phyloP scores from a whole-genome alignment of 2,113 vertebrate species.

The Picathartes gymnocephalus region DNA sequence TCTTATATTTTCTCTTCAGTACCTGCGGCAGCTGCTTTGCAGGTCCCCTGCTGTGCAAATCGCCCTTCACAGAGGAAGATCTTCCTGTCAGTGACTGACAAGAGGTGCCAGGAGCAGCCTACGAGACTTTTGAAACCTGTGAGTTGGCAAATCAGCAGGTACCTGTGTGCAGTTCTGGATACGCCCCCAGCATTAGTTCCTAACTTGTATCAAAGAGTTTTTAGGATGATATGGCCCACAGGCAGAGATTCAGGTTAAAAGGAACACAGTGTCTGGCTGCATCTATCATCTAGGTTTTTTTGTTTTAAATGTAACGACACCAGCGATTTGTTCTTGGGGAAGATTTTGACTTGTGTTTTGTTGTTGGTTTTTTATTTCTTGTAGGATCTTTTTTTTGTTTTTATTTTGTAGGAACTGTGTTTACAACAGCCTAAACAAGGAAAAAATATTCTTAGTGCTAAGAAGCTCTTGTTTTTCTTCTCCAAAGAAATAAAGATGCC shows the following conservation, averaged over 20 bases:
- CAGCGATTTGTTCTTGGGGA: neutral
- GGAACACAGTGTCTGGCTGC: neutral
- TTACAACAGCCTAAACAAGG: neutral
- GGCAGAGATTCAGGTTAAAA: conserved; percentile 60
- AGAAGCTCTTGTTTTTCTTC: neutral
- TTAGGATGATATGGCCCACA: conserved; percentile 18
- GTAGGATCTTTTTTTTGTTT: neutral
- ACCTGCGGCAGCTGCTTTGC: conserved; percentile 50
- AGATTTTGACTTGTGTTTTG: neutral
- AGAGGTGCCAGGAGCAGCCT: conserved; percentile 59
- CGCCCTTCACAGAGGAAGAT: conserved; percentile 55
- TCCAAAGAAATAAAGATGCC: neutral
- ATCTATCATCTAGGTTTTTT: neutral
- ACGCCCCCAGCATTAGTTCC: conserved; percentile 57
- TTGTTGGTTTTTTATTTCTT: neutral
- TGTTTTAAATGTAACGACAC: conserved; percentile 3
- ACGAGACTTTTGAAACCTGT: conserved; percentile 45
- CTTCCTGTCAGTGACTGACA: conserved; percentile 52
- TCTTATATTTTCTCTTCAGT: conserved; percentile 10
- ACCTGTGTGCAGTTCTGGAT: conserved; percentile 33
- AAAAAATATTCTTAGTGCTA: neutral
- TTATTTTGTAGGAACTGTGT: neutral
- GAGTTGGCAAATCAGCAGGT: conserved; percentile 59
- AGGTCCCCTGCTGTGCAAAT: conserved; percentile 62
- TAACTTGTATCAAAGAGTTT: conserved; percentile 51